Conservation (phyloP, 1,140 invertebrate species). For the Papilio xuthus region DNA sequence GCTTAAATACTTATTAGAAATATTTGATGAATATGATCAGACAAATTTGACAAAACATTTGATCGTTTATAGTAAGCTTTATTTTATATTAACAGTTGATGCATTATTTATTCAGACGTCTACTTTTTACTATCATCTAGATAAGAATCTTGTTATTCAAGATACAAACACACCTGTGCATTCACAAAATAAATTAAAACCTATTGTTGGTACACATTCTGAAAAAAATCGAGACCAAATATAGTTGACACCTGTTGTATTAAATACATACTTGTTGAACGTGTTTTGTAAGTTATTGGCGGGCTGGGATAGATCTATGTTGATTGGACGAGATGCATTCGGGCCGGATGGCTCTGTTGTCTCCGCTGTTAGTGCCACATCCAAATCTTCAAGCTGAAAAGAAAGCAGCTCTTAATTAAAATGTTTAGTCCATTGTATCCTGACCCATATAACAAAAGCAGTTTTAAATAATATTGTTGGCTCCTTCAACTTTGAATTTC, state of each 20-base stretch:
- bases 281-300: conserved; percentile 78
- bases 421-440: too few species aligned
- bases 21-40: too few species aligned
- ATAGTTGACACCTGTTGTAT: conserved; percentile 24
- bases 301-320: conserved; percentile 78
- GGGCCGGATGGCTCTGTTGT: conserved; percentile 54
- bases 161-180: conserved; percentile 4
- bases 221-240: not conserved
- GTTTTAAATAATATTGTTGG: too few species aligned
- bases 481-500: too few species aligned
- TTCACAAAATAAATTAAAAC: not conserved
- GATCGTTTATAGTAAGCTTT: too few species aligned
- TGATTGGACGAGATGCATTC: conserved; percentile 72
- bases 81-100: too few species aligned
- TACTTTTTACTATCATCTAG: too few species aligned
- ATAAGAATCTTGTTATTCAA: too few species aligned
- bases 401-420: not conserved
- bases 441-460: too few species aligned
- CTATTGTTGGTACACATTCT: not conserved
- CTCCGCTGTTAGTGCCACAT: conserved; percentile 55
- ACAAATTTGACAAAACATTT: too few species aligned
- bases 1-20: too few species aligned
- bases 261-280: conserved; percentile 72
- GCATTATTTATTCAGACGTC: too few species aligned
- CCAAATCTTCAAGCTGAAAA: conserved; percentile 70